phyloP scores from a whole-genome alignment of 92 coral and sea anemone species.

The Diadumene lineata region DNA sequence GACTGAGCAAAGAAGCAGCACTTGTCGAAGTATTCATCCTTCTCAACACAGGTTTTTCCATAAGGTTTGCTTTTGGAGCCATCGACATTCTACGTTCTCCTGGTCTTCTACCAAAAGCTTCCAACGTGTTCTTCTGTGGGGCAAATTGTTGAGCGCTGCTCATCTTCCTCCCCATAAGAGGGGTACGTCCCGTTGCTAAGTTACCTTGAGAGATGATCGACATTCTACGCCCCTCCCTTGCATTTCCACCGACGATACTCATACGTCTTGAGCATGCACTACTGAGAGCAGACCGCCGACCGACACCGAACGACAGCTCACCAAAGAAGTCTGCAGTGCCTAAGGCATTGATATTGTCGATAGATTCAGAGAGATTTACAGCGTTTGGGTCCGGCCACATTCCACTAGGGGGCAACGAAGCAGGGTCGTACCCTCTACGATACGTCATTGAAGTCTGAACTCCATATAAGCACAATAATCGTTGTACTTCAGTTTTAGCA shows the following conservation, averaged over 20 bases:
- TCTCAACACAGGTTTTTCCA: conserved; percentile 35
- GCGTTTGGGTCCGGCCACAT: conserved; percentile 68
- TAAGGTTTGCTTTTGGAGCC: conserved; percentile 10
- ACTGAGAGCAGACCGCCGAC: conserved; percentile 33
- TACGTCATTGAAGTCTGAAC: conserved; percentile 62
- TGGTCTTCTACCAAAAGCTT: conserved; percentile 17
- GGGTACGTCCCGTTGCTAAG: conserved; percentile 9
- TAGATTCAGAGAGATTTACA: conserved; percentile 17
- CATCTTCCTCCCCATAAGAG: too few relatives aligned
- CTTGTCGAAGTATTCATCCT: conserved; percentile 2
- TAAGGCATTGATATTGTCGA: conserved; percentile 2
- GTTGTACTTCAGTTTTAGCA: conserved; percentile 58
- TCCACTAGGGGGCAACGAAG: conserved; percentile 73
- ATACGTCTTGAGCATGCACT: conserved; percentile 20
- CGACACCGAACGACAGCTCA: background rate
- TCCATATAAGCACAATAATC: conserved; percentile 64
- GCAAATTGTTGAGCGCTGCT: background rate
- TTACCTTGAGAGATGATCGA: conserved; percentile 19
- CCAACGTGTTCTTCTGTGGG: conserved; percentile 7
- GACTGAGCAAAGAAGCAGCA: too few relatives aligned
- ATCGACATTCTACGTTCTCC: conserved; percentile 31
- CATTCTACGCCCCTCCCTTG: conserved; percentile 42
- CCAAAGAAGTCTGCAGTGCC: conserved; percentile 6
- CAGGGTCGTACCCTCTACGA: conserved; percentile 66
- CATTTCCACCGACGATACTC: conserved; percentile 19